phyloP scores from a whole-genome alignment of 2,797 vertebrate species.

The Eleutherodactylus coqui region DNA sequence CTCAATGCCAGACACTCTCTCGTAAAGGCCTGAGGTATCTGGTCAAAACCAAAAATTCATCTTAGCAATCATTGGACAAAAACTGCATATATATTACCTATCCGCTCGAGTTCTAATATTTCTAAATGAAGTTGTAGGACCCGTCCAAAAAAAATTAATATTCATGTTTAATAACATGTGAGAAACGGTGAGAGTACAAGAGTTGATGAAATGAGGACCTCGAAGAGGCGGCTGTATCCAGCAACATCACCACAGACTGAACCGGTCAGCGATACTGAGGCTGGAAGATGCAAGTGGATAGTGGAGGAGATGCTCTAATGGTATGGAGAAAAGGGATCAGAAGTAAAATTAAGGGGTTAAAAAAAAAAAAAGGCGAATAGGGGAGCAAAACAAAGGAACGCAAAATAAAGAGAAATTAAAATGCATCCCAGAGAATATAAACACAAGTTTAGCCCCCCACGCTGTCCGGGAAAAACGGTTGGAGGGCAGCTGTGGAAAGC shows the following conservation, averaged over 20 bases:
- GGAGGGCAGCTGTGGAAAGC: constrained; percentile 57
- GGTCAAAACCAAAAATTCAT: not conserved
- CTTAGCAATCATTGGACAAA: not conserved
- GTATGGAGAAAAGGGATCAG: constrained; percentile 4
- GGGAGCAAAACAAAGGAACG: not conserved
- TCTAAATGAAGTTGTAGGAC: not conserved
- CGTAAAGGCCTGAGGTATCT: not conserved
- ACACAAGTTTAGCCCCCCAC: not conserved
- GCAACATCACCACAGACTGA: constrained; percentile 6
- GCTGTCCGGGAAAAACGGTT: not conserved
- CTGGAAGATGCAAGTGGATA: not conserved
- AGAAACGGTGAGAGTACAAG: not conserved
- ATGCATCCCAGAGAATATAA: constrained; percentile 51
- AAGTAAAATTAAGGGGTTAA: not conserved
- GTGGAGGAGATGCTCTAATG: constrained; percentile 11
- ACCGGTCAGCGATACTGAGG: not conserved
- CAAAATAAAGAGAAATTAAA: constrained; percentile 25
- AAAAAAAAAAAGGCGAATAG: not conserved
- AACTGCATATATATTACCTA: not conserved
- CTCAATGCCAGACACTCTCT: not conserved
- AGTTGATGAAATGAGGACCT: constrained; percentile 4
- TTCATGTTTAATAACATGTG: not conserved
- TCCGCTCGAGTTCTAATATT: not conserved
- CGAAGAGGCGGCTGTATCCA: not conserved
- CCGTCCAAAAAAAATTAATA: not conserved